These are phyloP conservation scores for Scleropages formosus DNA, from an alignment of 2,797 vertebrate genomes.

Conservation along the genomic window DNA sequence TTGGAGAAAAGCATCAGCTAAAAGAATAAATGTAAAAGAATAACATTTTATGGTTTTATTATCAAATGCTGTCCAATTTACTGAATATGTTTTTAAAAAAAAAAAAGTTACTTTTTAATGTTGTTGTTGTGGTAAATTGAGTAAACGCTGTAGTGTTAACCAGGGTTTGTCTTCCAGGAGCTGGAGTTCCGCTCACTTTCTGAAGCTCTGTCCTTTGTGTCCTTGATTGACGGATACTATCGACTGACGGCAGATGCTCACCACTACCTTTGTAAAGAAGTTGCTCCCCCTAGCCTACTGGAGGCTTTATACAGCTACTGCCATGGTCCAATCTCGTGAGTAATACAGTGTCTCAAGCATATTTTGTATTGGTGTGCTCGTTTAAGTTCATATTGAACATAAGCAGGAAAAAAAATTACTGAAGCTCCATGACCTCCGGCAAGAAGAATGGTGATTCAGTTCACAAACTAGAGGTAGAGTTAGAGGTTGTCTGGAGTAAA, in stretches of 20 bases:
- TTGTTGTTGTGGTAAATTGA: background rate
- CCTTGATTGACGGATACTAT: constrained; percentile 93
- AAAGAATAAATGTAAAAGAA: no score
- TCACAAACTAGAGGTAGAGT: no score
- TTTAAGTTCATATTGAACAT: no score
- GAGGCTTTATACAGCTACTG: constrained; percentile 90
- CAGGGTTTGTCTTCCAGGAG: constrained; percentile 63
- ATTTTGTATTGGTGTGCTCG: background rate
- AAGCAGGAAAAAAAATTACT: no score
- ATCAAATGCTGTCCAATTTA: no score
- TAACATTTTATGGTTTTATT: no score
- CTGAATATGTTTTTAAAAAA: no score
- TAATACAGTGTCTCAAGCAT: constrained; percentile 18
- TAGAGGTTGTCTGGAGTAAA: no score
- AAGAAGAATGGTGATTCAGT: no score
- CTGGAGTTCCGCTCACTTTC: constrained; percentile 85
- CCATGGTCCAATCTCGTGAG: constrained; percentile 94
- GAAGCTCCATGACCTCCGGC: no score
- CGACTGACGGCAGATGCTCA: constrained; percentile 88
- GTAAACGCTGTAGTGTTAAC: background rate
- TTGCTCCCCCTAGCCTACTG: constrained; percentile 83
- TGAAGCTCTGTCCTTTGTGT: constrained; percentile 90
- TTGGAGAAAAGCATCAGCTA: no score
- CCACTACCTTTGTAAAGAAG: constrained; percentile 95
- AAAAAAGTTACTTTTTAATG: background rate